Evolutionary conservation across 2,888 invertebrate species (phyloP), one percentile per base, ranked within the genome.

Genomic region (Gnatocerus cornutus): DNA sequence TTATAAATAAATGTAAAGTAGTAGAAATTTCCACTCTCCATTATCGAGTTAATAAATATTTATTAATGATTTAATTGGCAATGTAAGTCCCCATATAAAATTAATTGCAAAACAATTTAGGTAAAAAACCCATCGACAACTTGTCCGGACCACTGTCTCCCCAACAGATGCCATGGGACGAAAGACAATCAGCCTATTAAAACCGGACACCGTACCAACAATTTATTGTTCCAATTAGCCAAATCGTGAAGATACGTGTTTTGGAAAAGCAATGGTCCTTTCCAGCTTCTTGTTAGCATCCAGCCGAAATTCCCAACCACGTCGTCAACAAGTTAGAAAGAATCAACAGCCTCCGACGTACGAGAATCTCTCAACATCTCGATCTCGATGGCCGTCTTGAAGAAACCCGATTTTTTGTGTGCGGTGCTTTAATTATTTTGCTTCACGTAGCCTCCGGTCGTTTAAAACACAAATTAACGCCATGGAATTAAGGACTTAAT

Each of bases 201-300:
- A 84, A 81, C 80, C 80, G 84, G 84, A 85, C 84, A 84, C 84
- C 80, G 83, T 83, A 83, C 83, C 83, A 84, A 84, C 85, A 85
- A 87, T 87, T 87, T 87, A 87, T 87, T 85, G 86, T 85, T 82
- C 86, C 86, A 87, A 87, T 87, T 87, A 87, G 87, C 85, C 83
- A 85, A 85, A 85, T 85, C 84, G 85, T 82, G 84, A 83, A 83
- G 85, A 84, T 85, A 85, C 85, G 85, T 85, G 85, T 85, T 83
- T 83, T 81, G 84, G 84, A 84, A 83, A 83, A 81, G 79, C 84
- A 84, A 84, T 84, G 83, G 82, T 80, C 82, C 81, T 73, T 76
- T 48, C 29, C 74, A 74, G 77, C 78, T 77, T 65, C 79, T 80
- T 78, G 78, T 79, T 79, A 78, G 68, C 39, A 61, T 71, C 39